These are phyloP conservation scores for Pemphigus obesinymphae DNA, from an alignment of 1,140 invertebrate species.

Conservation along the genomic window DNA sequence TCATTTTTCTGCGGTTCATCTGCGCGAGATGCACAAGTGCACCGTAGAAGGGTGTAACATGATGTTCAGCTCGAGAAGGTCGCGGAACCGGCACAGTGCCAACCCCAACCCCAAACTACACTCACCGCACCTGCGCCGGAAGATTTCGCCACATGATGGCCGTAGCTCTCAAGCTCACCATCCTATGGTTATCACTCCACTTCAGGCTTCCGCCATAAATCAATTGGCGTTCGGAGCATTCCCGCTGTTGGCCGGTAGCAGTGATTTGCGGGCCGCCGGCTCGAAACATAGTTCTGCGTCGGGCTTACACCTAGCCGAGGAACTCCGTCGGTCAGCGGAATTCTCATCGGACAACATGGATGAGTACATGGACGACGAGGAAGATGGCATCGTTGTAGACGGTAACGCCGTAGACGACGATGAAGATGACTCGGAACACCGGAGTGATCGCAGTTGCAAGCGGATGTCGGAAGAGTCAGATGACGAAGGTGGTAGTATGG, in stretches of 20 bases:
- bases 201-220: constrained; percentile 61
- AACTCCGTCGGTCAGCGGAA: constrained; percentile 44
- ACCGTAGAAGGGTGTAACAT: constrained; percentile 98
- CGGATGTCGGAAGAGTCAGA: constrained; percentile 68
- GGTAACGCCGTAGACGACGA: constrained; percentile 63
- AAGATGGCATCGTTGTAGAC: constrained; percentile 61
- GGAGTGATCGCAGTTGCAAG: constrained; percentile 55
- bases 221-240: constrained; percentile 71
- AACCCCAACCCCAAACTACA: constrained; percentile 98
- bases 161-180: constrained; percentile 75
- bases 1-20: constrained; percentile 97
- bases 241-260: constrained; percentile 64
- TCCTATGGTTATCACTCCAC: constrained; percentile 68
- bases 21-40: constrained; percentile 99
- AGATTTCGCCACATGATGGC: constrained; percentile 89
- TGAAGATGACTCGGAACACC: constrained; percentile 54
- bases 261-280: constrained; percentile 56
- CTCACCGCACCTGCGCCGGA: constrained; percentile 83
- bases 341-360: constrained; percentile 51
- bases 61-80: constrained; percentile 97
- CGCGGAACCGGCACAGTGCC: constrained; percentile 91
- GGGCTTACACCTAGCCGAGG: constrained; percentile 65
- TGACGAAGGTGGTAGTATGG: constrained; percentile 61
- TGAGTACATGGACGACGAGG: constrained; percentile 55
- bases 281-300: constrained; percentile 65